phyloP scores from a whole-genome alignment of 2,888 invertebrate genomes.

The Sarcophaga caerulescens region DNA sequence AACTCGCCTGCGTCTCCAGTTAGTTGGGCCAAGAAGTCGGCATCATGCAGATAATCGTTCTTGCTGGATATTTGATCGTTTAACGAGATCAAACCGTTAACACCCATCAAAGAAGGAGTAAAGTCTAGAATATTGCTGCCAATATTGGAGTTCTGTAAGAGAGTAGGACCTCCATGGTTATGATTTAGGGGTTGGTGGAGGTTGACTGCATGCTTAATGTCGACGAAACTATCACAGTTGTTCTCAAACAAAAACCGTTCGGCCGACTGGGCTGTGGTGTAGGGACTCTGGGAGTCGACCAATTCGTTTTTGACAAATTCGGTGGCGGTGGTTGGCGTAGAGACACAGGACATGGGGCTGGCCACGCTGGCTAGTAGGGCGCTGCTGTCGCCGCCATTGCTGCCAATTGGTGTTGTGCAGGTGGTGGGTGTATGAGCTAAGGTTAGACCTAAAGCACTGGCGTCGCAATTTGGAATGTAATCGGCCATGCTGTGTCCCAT shows the following conservation, averaged over 20 bases:
- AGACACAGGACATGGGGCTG: constrained; percentile 69
- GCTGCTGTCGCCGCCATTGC: constrained; percentile 65
- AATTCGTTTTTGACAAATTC: constrained; percentile 81
- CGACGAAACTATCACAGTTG: constrained; percentile 78
- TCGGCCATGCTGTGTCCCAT: constrained; percentile 73
- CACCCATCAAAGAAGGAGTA: constrained; percentile 70
- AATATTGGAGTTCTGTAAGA: constrained; percentile 70
- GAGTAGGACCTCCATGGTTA: constrained; percentile 72
- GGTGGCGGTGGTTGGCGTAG: constrained; percentile 76
- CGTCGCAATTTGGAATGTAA: constrained; percentile 78
- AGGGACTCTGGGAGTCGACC: constrained; percentile 80
- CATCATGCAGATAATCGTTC: constrained; percentile 76
- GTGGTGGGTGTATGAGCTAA: constrained; percentile 67
- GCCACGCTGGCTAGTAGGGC: constrained; percentile 68
- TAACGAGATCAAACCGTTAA: constrained; percentile 72
- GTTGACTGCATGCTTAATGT: constrained; percentile 79
- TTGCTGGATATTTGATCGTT: constrained; percentile 80
- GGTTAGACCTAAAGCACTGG: constrained; percentile 66
- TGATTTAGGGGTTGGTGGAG: constrained; percentile 74
- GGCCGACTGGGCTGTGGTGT: constrained; percentile 80
- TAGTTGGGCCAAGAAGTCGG: constrained; percentile 78
- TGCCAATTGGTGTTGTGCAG: constrained; percentile 65
- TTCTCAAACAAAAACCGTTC: constrained; percentile 80
- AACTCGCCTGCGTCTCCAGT: constrained; percentile 79
- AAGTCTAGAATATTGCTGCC: constrained; percentile 71